Conservation (phyloP, 2,888 invertebrate species). For the Apocheima hispidaria region DNA sequence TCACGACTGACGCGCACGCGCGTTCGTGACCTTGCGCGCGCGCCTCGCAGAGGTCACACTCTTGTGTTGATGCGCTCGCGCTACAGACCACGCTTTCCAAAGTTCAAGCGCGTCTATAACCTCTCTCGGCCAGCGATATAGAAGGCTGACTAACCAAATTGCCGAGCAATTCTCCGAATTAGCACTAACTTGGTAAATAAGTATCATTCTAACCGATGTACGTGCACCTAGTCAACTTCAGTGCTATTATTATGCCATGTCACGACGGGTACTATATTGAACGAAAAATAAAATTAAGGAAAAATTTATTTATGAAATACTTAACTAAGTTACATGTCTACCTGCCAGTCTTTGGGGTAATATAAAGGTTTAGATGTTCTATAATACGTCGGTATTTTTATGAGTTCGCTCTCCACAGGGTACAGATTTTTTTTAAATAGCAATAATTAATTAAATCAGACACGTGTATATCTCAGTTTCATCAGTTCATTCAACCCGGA, state of each 20-base stretch:
- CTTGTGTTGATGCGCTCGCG: conserved; percentile 77
- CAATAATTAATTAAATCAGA: conserved; percentile 17
- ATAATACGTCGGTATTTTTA: not conserved
- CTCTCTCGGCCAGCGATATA: conserved; percentile 31
- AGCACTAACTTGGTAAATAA: conserved; percentile 27
- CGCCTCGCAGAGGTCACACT: conserved; percentile 81
- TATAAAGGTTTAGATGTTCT: not conserved
- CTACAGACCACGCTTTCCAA: conserved; percentile 65
- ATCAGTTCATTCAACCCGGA: conserved; percentile 45
- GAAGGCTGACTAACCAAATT: conserved; percentile 24
- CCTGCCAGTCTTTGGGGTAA: not conserved
- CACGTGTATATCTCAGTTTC: conserved; percentile 23
- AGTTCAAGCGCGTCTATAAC: conserved; percentile 50
- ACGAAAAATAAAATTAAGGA: not conserved
- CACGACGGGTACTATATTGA: not conserved
- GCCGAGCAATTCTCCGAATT: conserved; percentile 25
- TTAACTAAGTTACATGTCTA: not conserved
- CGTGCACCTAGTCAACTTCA: conserved; percentile 13
- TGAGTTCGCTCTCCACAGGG: conserved; percentile 8
- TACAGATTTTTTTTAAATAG: conserved; percentile 14
- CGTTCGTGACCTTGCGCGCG: conserved; percentile 85
- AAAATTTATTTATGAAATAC: not conserved
- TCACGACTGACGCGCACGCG: conserved; percentile 84
- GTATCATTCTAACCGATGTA: conserved; percentile 10
- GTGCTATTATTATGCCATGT: conserved; percentile 2